A percentile compares a stretch with the other conserved stretches of the same genome.
Conservation (phyloP, 2,888 invertebrate genomes). For the Labia minor region DNA sequence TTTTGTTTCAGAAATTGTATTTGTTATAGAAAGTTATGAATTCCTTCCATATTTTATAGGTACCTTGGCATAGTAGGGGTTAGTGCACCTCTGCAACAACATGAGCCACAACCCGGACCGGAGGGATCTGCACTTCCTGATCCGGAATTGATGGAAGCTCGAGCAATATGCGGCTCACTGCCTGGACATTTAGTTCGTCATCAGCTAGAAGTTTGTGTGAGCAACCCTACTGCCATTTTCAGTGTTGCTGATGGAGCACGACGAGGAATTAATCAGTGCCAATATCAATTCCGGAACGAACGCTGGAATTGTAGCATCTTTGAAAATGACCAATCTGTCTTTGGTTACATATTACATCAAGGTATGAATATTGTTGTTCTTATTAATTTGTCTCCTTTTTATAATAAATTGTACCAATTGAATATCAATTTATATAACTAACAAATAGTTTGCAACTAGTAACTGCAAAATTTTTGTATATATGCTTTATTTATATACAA, state of each 20-base stretch:
- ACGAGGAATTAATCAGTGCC: conserved; percentile 45
- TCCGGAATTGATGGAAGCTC: conserved; percentile 28
- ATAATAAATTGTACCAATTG: too few species aligned
- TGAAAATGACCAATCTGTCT: conserved; percentile 36
- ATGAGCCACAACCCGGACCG: conserved; percentile 18
- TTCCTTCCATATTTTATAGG: conserved; percentile 29
- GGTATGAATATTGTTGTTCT: conserved; percentile 33
- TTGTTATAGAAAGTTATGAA: too few species aligned
- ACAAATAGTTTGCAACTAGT: too few species aligned
- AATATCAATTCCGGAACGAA: conserved; percentile 44
- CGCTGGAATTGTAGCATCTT: conserved; percentile 46
- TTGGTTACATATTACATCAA: conserved; percentile 40
- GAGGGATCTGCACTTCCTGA: conserved; percentile 22
- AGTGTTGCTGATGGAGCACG: conserved; percentile 43
- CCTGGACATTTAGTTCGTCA: conserved; percentile 33
- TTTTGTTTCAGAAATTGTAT: too few species aligned
- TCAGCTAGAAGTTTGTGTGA: conserved; percentile 39
- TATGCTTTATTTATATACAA: too few species aligned
- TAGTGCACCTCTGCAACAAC: conserved; percentile 28
- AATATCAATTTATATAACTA: too few species aligned
- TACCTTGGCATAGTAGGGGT: conserved; percentile 33
- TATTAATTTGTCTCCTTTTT: too few species aligned
- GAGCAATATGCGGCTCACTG: conserved; percentile 32
- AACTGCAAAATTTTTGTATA: too few species aligned
- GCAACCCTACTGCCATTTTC: conserved; percentile 41